phyloP scores from a whole-genome alignment of 2,113 vertebrate genomes.

The Charadrius vociferus region DNA sequence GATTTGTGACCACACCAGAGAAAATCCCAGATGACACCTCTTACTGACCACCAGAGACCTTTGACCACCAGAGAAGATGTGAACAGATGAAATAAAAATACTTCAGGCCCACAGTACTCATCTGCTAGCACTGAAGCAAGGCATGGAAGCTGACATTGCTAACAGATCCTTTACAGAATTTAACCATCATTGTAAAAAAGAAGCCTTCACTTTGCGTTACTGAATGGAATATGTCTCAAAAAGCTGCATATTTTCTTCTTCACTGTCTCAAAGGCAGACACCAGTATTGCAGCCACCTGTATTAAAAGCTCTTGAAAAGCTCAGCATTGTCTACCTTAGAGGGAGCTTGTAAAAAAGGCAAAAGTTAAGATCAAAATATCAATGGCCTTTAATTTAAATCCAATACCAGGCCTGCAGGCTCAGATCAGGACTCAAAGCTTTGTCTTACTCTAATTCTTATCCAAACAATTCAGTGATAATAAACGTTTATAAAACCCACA shows the following conservation, averaged over 20 bases:
- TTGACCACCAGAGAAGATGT: neutral
- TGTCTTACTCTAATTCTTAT: conserved; percentile 21
- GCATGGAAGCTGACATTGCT: neutral
- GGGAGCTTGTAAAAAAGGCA: neutral
- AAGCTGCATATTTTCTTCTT: neutral
- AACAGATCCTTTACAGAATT: neutral
- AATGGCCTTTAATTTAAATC: neutral
- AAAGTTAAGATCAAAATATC: neutral
- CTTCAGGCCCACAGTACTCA: neutral
- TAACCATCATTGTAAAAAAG: neutral
- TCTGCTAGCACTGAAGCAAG: neutral
- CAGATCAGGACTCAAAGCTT: neutral
- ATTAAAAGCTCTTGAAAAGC: neutral
- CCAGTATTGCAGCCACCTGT: neutral
- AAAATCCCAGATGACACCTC: neutral
- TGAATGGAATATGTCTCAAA: neutral
- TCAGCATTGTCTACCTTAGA: neutral
- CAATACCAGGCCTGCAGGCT: neutral
- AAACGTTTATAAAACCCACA: neutral
- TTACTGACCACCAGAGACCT: neutral
- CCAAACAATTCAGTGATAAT: neutral
- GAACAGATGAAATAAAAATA: neutral
- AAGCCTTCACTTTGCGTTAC: neutral
- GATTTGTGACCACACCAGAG: neutral
- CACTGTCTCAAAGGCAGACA: neutral